These are phyloP conservation scores for Monopterus albus DNA, from an alignment of 2,113 vertebrate genomes.

Conservation along the genomic window DNA sequence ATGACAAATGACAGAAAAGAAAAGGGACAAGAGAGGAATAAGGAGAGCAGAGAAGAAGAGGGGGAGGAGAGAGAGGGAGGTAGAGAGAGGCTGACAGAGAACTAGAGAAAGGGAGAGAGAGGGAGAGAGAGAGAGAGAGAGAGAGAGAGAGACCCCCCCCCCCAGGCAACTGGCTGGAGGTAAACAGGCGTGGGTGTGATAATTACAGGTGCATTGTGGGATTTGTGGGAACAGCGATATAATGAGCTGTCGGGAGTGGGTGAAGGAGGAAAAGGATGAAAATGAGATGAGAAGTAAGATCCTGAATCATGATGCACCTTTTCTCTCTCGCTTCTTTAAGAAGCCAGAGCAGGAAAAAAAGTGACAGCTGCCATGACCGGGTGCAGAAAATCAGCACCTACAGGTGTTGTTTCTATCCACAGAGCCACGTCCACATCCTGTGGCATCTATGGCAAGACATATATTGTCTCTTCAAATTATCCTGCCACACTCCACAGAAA, in stretches of 20 bases:
- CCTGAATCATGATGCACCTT: constrained; percentile 57
- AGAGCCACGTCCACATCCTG: constrained; percentile 1
- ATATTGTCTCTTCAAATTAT: neutral
- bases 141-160: constrained; percentile 73
- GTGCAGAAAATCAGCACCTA: constrained; percentile 40
- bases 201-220: constrained; percentile 82
- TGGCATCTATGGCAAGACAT: constrained; percentile 19
- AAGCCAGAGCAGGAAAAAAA: constrained; percentile 14
- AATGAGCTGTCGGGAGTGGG: constrained; percentile 79
- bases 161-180: constrained; percentile 79
- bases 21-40: neutral
- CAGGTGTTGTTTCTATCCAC: constrained; percentile 39
- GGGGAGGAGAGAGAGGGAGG: constrained; percentile 37
- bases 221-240: constrained; percentile 78
- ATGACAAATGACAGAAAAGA: constrained; percentile 26
- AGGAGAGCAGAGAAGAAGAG: constrained; percentile 17
- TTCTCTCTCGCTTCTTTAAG: constrained; percentile 10
- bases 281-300: constrained; percentile 68
- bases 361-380: constrained; percentile 38
- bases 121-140: constrained; percentile 23
- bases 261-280: constrained; percentile 72
- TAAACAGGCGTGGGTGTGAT: constrained; percentile 80
- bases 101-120: constrained; percentile 40
- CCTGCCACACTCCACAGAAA: neutral
- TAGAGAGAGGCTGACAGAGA: constrained; percentile 38